Evolutionary conservation across 2,888 invertebrate genomes (phyloP).

Genomic region (Pheosia tremula): DNA sequence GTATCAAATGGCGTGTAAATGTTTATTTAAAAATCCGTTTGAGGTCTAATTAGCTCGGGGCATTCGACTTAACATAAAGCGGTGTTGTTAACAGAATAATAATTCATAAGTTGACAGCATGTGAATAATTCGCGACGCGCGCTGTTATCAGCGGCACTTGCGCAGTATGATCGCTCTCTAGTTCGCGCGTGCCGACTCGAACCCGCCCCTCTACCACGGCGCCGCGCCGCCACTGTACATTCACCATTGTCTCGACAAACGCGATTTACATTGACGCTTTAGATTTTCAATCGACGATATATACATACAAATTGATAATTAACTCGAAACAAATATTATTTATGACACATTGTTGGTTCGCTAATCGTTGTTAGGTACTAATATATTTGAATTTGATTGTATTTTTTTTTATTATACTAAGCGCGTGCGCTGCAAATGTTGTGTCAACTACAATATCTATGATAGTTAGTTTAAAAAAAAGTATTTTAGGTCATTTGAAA

Average conservation of each 20-base stretch:
- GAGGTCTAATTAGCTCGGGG: slow-evolving; percentile 52
- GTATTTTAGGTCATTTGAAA: slow-evolving; percentile 3
- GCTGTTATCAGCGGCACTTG: slow-evolving; percentile 76
- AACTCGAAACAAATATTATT: slow-evolving; percentile 18
- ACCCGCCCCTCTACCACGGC: slow-evolving; percentile 46
- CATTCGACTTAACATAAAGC: slow-evolving; percentile 59
- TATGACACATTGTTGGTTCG: slow-evolving; percentile 22
- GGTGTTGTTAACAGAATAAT: slow-evolving; percentile 69
- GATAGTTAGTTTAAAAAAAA: neutral
- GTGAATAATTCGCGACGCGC: slow-evolving; percentile 74
- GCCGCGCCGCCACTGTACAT: slow-evolving; percentile 29
- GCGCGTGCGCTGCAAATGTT: slow-evolving; percentile 1
- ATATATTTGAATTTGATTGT: slow-evolving; percentile 11
- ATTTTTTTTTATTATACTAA: slow-evolving; percentile 8
- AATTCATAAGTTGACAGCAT: slow-evolving; percentile 79
- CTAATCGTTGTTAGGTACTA: slow-evolving; percentile 9
- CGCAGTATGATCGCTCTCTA: slow-evolving; percentile 66
- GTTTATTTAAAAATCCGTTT: slow-evolving; percentile 29
- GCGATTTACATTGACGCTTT: slow-evolving; percentile 60
- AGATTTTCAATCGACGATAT: slow-evolving; percentile 29
- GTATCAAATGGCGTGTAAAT: slow-evolving; percentile 2
- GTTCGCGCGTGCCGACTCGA: slow-evolving; percentile 70
- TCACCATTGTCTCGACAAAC: slow-evolving; percentile 30
- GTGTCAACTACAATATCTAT: neutral
- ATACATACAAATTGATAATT: slow-evolving; percentile 20